Percentiles rank a stretch among this genome's conserved stretches.
Conservation (phyloP, 2,797 vertebrate species). For the Lycodopsis pacificus region DNA sequence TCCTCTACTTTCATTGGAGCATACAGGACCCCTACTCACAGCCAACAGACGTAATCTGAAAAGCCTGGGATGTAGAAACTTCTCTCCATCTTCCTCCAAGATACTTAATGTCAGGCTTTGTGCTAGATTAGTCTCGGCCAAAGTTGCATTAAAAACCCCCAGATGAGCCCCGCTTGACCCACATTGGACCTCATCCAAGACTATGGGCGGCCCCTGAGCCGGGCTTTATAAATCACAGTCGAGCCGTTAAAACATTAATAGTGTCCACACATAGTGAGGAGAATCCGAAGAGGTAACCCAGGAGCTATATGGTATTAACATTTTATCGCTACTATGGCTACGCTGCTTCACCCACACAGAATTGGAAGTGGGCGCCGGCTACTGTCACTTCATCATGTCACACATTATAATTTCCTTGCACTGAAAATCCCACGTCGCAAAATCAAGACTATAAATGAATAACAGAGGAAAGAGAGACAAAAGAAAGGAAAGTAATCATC, state of each 20-base stretch:
- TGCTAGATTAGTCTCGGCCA: slow-evolving; percentile 82
- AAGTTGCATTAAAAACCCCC: slow-evolving; percentile 78
- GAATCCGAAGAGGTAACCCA: slow-evolving; percentile 71
- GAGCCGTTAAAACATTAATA: slow-evolving; percentile 75
- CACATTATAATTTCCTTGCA: slow-evolving; percentile 66
- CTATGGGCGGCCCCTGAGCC: slow-evolving; percentile 59
- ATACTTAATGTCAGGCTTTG: slow-evolving; percentile 81
- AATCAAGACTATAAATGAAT: slow-evolving; percentile 66
- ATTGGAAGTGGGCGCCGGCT: slow-evolving; percentile 48
- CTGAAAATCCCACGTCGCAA: slow-evolving; percentile 53
- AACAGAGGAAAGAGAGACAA: slow-evolving; percentile 36
- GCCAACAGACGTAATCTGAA: slow-evolving; percentile 76
- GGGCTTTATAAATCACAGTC: slow-evolving; percentile 68
- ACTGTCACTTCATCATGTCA: slow-evolving; percentile 75
- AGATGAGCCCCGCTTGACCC: slow-evolving; percentile 82
- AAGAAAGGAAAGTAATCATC: slow-evolving; percentile 55
- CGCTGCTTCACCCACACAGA: slow-evolving; percentile 59
- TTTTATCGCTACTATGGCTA: slow-evolving; percentile 73
- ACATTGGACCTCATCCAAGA: slow-evolving; percentile 80
- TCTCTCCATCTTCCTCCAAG: slow-evolving; percentile 80
- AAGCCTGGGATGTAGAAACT: slow-evolving; percentile 76
- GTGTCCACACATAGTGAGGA: slow-evolving; percentile 70
- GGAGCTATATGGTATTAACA: slow-evolving; percentile 75
- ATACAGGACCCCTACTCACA: slow-evolving; percentile 64
- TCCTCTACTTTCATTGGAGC: slow-evolving; percentile 68